Base-by-base conservation (phyloP, 2,797 vertebrate genomes). In the Pseudochaenichthys georgianus region DNA sequence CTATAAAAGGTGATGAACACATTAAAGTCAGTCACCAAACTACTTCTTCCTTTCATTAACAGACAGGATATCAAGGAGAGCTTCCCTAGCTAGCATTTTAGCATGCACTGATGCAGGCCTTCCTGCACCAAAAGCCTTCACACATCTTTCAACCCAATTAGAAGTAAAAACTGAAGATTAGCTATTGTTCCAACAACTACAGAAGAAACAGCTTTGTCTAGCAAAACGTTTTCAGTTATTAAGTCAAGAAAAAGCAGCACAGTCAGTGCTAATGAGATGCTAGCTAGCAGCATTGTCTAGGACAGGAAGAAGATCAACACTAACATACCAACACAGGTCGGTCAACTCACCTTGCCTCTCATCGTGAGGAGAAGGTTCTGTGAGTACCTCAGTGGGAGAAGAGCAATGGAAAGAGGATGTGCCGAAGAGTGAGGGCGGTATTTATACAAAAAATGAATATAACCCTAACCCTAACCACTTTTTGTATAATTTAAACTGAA, bases 341-440 rank as follows among this genome's bases (percentile, higher is more conserved):
- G 1, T 58, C 31, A 3, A 21, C 93, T 95, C 90, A 98, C 97
- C 97, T 98, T 98, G 41, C 97, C 97, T 95, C 97, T 97, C 97
- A 99, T 98, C 92, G 88, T 89, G 94, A 86, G 89, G 93, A 94
- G 94, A 91, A 45, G 74, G 34, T 83, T 89, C 96, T 96, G 92
- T 78, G 31, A 81, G 73, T 51, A 97, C 96, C 96, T 78, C 78
- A 17, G 70, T 95, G 95, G 69, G 88, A 97, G 94, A 95, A 93
- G 95, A 95, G 85, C 92, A 92, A 88, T 88, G 80, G 90, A 92
- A 96, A 96, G 95, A 89, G 82, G 19, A 70, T 31, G 23, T 23
- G 9, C 69, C 58, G 72, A 2, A 0, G 11, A 4, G 42, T 19
- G 48, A 41, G 4, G 68, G 73, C 5, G 55, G 0, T 11, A 82